Conservation (phyloP, 2,888 invertebrate genomes). For the Protophormia terraenovae region DNA sequence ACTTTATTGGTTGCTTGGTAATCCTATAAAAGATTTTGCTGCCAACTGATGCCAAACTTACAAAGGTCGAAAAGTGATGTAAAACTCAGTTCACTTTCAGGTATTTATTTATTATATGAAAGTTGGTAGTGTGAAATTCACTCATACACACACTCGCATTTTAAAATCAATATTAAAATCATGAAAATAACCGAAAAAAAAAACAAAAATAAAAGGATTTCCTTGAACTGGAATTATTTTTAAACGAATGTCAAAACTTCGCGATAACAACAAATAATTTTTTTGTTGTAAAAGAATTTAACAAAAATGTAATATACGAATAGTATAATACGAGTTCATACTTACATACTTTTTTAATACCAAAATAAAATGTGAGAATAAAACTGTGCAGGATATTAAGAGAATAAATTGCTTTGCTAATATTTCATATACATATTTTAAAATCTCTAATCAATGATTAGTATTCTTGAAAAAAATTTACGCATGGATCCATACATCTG, state of each 20-base stretch:
- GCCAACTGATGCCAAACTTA: not conserved
- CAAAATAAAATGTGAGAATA: conserved; percentile 16
- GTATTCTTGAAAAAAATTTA: no score
- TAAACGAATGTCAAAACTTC: conserved; percentile 44
- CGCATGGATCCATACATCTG: no score
- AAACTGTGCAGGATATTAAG: not conserved
- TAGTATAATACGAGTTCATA: not conserved
- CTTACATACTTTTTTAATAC: conserved; percentile 1
- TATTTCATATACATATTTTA: no score
- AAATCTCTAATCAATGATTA: no score
- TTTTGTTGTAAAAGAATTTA: conserved; percentile 9
- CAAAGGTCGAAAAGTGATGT: conserved; percentile 3
- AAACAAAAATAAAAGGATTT: conserved; percentile 21
- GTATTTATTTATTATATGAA: not conserved
- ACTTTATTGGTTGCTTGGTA: not conserved
- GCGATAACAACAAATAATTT: conserved; percentile 25
- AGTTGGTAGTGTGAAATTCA: not conserved
- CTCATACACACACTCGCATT: not conserved
- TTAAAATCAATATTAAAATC: conserved; percentile 24
- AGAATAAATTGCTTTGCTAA: not conserved
- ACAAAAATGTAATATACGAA: not conserved
- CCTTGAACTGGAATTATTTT: conserved; percentile 50
- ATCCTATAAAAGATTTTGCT: not conserved
- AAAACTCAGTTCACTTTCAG: not conserved
- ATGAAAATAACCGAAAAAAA: not conserved